Base-by-base conservation (phyloP, 2,888 invertebrate genomes). In the Priocnemis perturbator region DNA sequence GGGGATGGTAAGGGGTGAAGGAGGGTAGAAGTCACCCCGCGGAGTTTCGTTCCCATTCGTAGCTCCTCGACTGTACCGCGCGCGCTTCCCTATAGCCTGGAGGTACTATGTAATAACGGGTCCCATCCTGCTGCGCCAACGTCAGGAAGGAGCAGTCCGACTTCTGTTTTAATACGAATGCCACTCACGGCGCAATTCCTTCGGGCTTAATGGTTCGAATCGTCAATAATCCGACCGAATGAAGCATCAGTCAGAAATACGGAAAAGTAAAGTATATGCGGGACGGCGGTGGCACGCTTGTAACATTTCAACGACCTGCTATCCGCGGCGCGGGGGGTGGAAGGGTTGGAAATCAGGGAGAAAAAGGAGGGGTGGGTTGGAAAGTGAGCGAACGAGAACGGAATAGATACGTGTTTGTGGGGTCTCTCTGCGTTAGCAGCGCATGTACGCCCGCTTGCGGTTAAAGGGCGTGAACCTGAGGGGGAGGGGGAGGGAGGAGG, bases 181-280 rank as follows among this genome's bases (percentile, higher is more conserved):
- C 71, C 69, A 65, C 78, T 78, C 63, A 72, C 71, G 47, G 68
- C 73, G 62, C 76, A 72, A 78, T 77, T 79, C 77, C 76, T 78
- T 76, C 59, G 71, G 37, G 78, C 74, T 79, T 79, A 83, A 83
- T 78, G 73, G 78, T 69, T 79, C 78, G 79, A 79, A 81, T 79
- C 73, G 76, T 81, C 81, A 76, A 84, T 84, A 81, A 83, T 79
- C 78, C 70, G 60, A 62, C 57, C 53, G 68, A 77, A 77, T 58
- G 74, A 67, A 55, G 71, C 69, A 73, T 74, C 77, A 77, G 79
- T 76, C 69, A 75, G 68, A 78, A 73, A 57, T 50, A 70, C 64
- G 55, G 64, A 56, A 67, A 56, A 58, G 20, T 20, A 26, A 52
- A 17, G 15, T 9, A 17, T 48, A 17, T 37, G 60, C 30, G 45